Evolutionary conservation across 2,888 invertebrate species (phyloP).

Genomic region (Hololepta plana): DNA sequence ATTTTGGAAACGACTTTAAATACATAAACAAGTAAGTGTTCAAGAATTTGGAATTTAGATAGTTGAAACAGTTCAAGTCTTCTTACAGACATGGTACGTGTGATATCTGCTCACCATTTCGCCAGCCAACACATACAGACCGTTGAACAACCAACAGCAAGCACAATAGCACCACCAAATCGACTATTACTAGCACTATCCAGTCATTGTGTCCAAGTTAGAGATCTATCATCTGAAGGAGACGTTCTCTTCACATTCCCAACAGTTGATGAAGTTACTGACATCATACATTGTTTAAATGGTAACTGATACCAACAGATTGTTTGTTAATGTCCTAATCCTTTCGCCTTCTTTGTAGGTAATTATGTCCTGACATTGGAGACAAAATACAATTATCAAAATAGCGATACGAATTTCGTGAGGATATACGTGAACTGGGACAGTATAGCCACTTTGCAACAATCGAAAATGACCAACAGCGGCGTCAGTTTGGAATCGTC

Average conservation of each 20-base stretch:
- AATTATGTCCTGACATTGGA: conserved; percentile 50
- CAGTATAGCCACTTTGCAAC: conserved; percentile 29
- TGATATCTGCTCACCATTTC: conserved; percentile 51
- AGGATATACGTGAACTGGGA: conserved; percentile 61
- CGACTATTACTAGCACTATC: conserved; percentile 39
- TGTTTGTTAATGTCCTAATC: neutral
- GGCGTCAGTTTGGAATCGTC: conserved; percentile 22
- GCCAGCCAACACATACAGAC: conserved; percentile 43
- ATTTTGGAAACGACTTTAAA: too few species aligned
- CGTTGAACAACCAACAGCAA: conserved; percentile 45
- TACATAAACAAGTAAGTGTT: too few species aligned
- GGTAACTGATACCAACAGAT: conserved; percentile 30
- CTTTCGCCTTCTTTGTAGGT: conserved; percentile 20
- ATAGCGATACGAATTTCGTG: conserved; percentile 33
- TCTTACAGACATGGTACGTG: conserved; percentile 39
- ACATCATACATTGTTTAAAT: conserved; percentile 44
- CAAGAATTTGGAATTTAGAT: too few species aligned
- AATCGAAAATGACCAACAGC: conserved; percentile 27
- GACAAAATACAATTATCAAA: conserved; percentile 32
- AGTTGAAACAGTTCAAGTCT: too few species aligned
- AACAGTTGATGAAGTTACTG: conserved; percentile 51
- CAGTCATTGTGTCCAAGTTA: conserved; percentile 40
- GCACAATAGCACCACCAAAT: conserved; percentile 38
- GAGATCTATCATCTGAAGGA: conserved; percentile 29
- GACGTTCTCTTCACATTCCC: conserved; percentile 43